Evolutionary conservation across 2,888 invertebrate species (phyloP), one percentile per base, ranked within the genome.

Genomic region (Acleris emargana): DNA sequence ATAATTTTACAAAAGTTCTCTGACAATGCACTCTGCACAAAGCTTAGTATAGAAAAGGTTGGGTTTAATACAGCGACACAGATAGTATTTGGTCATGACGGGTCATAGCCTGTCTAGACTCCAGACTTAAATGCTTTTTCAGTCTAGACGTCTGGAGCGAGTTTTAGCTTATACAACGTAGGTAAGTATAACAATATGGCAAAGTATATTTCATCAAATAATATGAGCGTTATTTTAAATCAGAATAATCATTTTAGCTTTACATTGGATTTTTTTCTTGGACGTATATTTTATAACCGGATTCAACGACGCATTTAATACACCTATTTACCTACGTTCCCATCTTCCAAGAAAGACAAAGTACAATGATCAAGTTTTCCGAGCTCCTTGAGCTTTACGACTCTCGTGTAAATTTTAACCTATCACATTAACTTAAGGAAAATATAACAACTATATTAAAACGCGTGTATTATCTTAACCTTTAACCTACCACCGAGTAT

Each of bases 101-200:
- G 79, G 87, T 85, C 88, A 82, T 81, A 82, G 81, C 84, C 88
- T 73, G 91, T 89, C 91, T 90, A 90, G 91, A 89, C 90, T 74
- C 91, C 89, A 90, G 91, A 89, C 90, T 74, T 72, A 77, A 76
- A 77, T 80, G 78, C 77, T 79, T 77, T 76, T 77, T 74, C 72
- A 73, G 88, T 89, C 89, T 87, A 88, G 89, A 89, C 89, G 84
- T 86, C 79, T 79, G 74, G 73, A 77, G 38, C 60, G 50, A 32
- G 51, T 57, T 64, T 51, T 45, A 55, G 38, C 22, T 55, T 54
- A 16, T 17, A 51, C 45, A 9, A 43, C 17, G 16, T 57, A 28
- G 25, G 6, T 25, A 25, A 11, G 38, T 18, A 18, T 47, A 50
- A 32, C 49, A n/a, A 16, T 20, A 42, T 13, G 11, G 13, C 42